Conservation (phyloP, 2,113 vertebrate species). For the Alligator mississippiensis region DNA sequence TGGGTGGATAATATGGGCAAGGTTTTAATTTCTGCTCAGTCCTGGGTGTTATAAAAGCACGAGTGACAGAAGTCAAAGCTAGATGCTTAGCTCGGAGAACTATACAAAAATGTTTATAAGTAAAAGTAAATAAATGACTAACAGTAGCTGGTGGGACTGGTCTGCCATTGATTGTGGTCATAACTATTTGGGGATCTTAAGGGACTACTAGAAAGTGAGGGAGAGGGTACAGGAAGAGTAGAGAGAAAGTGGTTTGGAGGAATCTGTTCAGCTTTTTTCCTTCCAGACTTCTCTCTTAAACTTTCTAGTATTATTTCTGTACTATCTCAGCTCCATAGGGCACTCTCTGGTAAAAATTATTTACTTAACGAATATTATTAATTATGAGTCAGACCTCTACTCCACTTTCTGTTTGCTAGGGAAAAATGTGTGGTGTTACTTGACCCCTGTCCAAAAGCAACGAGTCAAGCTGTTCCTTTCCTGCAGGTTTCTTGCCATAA, state of each 20-base stretch:
- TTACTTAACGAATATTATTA: background rate
- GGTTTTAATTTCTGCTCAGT: background rate
- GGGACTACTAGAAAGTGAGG: rapidly evolving
- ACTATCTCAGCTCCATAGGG: background rate
- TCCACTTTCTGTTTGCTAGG: background rate
- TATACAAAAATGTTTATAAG: rapidly evolving
- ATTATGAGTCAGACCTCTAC: background rate
- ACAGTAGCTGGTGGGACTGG: background rate
- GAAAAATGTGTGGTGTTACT: background rate
- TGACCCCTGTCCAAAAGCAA: background rate
- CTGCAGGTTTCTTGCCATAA: background rate
- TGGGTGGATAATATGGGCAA: background rate
- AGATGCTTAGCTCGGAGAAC: rapidly evolving
- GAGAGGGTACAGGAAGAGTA: background rate
- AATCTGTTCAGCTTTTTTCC: too few species aligned
- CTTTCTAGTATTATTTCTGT: rapidly evolving
- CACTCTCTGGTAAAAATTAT: background rate
- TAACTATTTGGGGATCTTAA: background rate
- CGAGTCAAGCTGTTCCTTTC: background rate
- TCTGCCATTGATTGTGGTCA: rapidly evolving
- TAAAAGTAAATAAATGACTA: background rate
- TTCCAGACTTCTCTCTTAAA: background rate
- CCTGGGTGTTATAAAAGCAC: background rate
- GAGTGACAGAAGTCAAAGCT: background rate
- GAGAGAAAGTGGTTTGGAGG: rapidly evolving